Percentiles rank a stretch among this genome's conserved stretches.
These are phyloP conservation scores for Stenurella melanura DNA, from an alignment of 2,888 invertebrate genomes.

Conservation along the genomic window DNA sequence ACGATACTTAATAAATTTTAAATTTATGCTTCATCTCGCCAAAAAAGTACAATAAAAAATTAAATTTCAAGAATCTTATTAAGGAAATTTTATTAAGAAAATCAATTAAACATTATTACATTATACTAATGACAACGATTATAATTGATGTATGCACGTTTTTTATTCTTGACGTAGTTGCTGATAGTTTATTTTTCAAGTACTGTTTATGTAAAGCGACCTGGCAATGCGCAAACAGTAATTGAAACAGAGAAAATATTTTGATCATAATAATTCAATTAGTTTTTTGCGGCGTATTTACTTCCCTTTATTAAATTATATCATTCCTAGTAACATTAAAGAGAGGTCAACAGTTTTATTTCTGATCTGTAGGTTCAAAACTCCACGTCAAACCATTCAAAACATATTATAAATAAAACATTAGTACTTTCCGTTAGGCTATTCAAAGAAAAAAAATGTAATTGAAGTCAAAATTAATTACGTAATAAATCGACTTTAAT, in stretches of 20 bases:
- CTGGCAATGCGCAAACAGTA: background rate
- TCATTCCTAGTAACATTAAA: background rate
- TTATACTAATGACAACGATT: background rate
- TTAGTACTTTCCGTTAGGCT: no score
- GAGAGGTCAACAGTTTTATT: background rate
- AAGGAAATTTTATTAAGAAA: background rate
- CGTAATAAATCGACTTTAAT: no score
- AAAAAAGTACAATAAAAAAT: no score
- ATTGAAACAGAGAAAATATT: background rate
- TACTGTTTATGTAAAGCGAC: background rate
- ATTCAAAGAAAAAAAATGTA: no score
- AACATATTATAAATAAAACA: no score
- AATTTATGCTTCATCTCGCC: no score
- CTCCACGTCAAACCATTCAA: no score
- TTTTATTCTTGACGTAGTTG: slow-evolving; percentile 13
- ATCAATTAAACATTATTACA: background rate
- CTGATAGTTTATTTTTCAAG: background rate
- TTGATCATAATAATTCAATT: background rate
- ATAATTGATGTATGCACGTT: background rate
- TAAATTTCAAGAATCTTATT: background rate
- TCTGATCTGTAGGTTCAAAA: background rate
- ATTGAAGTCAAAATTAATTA: no score
- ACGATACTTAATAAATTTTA: no score
- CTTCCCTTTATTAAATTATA: background rate
- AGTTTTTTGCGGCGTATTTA: background rate